Conservation (phyloP, 1,140 invertebrate species). For the Drosophila nigrodunni region DNA sequence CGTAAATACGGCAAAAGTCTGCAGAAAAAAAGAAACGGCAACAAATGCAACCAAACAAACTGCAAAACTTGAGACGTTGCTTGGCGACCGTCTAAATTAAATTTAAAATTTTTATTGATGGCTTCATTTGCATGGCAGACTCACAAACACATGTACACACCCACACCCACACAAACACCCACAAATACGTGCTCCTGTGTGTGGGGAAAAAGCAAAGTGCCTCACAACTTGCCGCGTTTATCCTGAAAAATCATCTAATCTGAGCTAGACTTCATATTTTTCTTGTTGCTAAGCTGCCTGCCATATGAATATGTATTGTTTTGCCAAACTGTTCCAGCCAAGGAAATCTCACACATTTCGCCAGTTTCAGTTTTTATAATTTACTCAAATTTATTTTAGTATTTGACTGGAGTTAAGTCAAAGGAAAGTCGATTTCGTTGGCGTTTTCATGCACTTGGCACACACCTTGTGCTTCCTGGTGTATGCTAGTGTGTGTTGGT, state of each 20-base stretch:
- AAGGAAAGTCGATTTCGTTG: neutral
- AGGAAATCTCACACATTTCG: neutral
- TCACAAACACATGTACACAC: constrained; percentile 11
- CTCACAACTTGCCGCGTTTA: constrained; percentile 65
- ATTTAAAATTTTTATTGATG: constrained; percentile 72
- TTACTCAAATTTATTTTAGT: neutral
- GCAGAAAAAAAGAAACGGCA: constrained; percentile 9
- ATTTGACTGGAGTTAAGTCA: neutral
- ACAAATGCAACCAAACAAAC: constrained; percentile 49
- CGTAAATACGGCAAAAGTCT: constrained; percentile 23
- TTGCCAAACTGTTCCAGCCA: constrained; percentile 6
- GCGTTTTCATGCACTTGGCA: neutral
- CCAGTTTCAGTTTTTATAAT: neutral
- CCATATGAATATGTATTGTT: constrained; percentile 65
- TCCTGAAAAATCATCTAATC: constrained; percentile 82
- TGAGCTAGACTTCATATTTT: constrained; percentile 81
- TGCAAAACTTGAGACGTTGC: constrained; percentile 46
- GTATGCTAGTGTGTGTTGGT: constrained; percentile 33
- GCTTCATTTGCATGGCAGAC: constrained; percentile 69
- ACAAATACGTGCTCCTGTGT: constrained; percentile 18
- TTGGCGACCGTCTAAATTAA: constrained; percentile 54
- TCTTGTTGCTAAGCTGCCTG: constrained; percentile 76
- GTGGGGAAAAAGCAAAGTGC: constrained; percentile 44
- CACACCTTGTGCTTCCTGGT: neutral
- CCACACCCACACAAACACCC: neutral